A percentile compares a stretch with the other conserved stretches of the same genome.
Evolutionary conservation across 2,113 vertebrate genomes (phyloP).

Genomic region (Tupaia tana): DNA sequence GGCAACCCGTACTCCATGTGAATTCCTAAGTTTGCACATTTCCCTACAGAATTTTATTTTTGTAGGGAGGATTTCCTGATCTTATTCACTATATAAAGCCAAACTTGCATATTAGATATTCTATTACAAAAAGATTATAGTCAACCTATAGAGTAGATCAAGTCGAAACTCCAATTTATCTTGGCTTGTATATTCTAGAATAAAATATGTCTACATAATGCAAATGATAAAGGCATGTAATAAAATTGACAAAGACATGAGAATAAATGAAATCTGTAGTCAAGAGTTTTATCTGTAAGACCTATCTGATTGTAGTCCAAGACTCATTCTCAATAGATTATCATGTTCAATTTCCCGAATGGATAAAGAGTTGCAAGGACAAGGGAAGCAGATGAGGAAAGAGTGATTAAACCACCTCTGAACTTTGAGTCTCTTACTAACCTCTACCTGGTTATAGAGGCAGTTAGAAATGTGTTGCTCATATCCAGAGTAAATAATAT

Average conservation of each 20-base stretch:
- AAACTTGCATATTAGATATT: not conserved
- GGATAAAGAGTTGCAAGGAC: not conserved
- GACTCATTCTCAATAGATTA: not conserved
- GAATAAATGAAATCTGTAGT: not conserved
- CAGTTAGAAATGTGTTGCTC: not conserved
- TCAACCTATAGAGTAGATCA: conserved; percentile 7
- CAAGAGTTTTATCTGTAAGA: not conserved
- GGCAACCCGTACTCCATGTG: not conserved
- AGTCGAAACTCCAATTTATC: not conserved
- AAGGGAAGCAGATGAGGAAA: not conserved
- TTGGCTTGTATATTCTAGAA: not conserved
- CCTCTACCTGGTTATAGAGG: not conserved
- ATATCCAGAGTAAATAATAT: not conserved
- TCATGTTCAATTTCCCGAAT: not conserved
- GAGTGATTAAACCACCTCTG: not conserved
- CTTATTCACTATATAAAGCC: not conserved
- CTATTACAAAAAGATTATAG: not conserved
- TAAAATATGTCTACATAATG: not conserved
- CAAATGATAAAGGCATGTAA: not conserved
- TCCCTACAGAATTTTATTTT: not conserved
- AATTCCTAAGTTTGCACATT: not conserved
- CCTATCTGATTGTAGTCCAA: not conserved
- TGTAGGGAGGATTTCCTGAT: not conserved
- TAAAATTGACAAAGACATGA: not conserved
- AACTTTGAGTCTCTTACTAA: not conserved